A percentile compares a stretch with the other conserved stretches of the same genome.
Conservation (phyloP, 2,888 invertebrate genomes). For the Oxyteleia sp. region DNA sequence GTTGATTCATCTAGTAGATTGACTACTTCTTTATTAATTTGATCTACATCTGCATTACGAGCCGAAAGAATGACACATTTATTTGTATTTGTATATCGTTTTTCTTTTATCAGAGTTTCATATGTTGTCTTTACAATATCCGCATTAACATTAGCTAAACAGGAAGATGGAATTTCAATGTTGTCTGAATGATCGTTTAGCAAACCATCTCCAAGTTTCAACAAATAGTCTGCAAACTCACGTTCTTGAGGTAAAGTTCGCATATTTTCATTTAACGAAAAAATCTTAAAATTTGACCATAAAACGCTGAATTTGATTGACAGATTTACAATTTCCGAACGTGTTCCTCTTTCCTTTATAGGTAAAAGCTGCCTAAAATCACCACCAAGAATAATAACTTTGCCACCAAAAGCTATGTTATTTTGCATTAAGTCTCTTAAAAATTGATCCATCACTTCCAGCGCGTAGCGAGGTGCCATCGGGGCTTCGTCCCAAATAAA, state of each 20-base stretch:
- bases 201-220: slow-evolving; percentile 58
- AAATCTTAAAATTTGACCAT: too few species aligned
- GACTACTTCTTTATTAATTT: too few species aligned
- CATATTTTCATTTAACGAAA: slow-evolving; percentile 55
- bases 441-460: too few species aligned
- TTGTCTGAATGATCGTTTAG: slow-evolving; percentile 50
- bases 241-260: slow-evolving; percentile 45
- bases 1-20: slow-evolving; percentile 46
- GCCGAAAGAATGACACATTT: too few species aligned
- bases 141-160: slow-evolving; percentile 37
- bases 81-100: slow-evolving; percentile 45
- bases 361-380: too few species aligned
- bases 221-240: too few species aligned
- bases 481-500: too few species aligned
- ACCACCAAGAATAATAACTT: too few species aligned
- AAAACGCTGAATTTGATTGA: too few species aligned
- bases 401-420: slow-evolving; percentile 58
- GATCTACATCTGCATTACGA: slow-evolving; percentile 68
- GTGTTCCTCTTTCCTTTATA: slow-evolving; percentile 37
- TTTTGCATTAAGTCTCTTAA: too few species aligned
- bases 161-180: slow-evolving; percentile 45
- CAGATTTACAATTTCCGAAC: too few species aligned
- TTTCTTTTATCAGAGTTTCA: slow-evolving; percentile 52
- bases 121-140: slow-evolving; percentile 68
- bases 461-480: too few species aligned